Base-by-base conservation (phyloP, 2,888 invertebrate genomes). In the Electrophaes corylata region DNA sequence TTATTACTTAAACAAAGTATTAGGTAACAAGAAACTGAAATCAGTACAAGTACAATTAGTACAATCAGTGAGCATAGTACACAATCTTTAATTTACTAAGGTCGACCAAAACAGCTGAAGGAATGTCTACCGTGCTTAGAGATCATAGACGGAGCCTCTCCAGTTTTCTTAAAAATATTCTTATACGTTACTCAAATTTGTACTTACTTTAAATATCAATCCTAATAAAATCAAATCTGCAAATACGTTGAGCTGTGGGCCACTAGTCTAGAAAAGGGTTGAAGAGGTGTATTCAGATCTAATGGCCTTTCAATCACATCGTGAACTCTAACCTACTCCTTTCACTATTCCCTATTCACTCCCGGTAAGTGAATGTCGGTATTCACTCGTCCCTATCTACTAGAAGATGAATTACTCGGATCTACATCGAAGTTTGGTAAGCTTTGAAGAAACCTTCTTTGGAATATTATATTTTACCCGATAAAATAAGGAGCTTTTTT, bases 271-370 rank as follows among this genome's bases (percentile, higher is more conserved):
- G 29, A 52, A 57, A 57, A 56, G 60, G 57, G 54, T 57, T 51
- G 31, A 40, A 61, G 46, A 51, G 53, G 49, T 60, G 48, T 53
- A 52, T 53, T 57, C 53, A 54, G 35, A 55, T 57, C 54, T 61
- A 63, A 61, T 62, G 59, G 59, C 43, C 57, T 61, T 63, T 67
- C 65, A 63, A 67, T 67, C 65, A 65, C 65, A 60, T 57, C 63
- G 59, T 54, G 51, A 65, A 59, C 61, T 65, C 57, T 62, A 62
- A 57, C 66, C 58, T 49, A 54, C 58, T 52, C 48, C 44, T 52
- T 57, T 64, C 60, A 45, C 53, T 60, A 59, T 57, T 60, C 58
- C 33, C 60, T 57, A 60, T 67, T 67, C 67, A 64, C 54, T 62
- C 57, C 18, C 49, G 57, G 49, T 58, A 57, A 51, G 56, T 62